These are phyloP conservation scores for Podarcis cretensis DNA, from an alignment of 2,113 vertebrate genomes.

Conservation along the genomic window DNA sequence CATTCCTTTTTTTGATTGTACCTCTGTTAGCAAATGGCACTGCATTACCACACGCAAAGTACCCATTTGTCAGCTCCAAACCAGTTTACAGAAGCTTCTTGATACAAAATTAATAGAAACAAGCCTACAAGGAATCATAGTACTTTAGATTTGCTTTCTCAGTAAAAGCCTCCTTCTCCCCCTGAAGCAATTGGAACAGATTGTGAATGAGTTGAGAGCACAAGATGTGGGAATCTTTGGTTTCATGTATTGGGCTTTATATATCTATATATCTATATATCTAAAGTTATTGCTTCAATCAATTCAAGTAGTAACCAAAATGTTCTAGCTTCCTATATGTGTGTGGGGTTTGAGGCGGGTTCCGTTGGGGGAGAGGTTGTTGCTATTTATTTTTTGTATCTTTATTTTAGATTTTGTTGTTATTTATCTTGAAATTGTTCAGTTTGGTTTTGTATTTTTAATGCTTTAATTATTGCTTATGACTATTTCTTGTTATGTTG, in stretches of 20 bases:
- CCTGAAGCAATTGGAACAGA: neutral
- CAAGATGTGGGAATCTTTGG: neutral
- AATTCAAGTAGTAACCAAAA: neutral
- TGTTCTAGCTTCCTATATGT: neutral
- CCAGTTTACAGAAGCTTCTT: conserved; percentile 11
- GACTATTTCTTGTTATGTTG: too few relatives aligned
- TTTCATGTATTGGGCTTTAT: neutral
- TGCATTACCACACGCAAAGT: conserved; percentile 5
- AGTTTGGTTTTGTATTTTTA: too few relatives aligned
- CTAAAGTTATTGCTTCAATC: neutral
- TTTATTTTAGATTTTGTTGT: too few relatives aligned
- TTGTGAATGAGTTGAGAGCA: neutral
- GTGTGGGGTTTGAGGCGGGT: too few relatives aligned
- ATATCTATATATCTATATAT: neutral
- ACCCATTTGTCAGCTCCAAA: neutral
- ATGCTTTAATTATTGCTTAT: too few relatives aligned
- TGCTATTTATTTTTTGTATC: too few relatives aligned
- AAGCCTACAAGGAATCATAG: neutral
- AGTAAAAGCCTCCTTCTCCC: neutral
- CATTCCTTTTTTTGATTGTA: neutral
- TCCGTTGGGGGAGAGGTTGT: too few relatives aligned
- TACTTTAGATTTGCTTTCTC: conserved; percentile 14
- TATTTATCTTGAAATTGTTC: too few relatives aligned
- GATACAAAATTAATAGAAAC: conserved; percentile 30
- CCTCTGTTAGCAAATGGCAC: neutral